Evolutionary conservation across 2,113 vertebrate species (phyloP).

Genomic region (Calyptomena viridis): DNA sequence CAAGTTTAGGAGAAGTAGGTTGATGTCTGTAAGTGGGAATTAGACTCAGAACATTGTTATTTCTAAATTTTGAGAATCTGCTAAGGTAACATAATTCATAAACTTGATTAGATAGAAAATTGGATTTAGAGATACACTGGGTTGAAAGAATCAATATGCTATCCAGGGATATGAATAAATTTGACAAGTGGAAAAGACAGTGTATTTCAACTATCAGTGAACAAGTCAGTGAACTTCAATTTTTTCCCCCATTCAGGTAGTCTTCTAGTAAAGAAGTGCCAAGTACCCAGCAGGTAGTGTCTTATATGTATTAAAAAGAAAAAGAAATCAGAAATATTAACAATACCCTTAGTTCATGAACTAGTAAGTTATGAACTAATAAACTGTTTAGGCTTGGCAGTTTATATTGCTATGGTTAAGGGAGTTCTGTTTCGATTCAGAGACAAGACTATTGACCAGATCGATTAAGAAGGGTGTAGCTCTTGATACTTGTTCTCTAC

Average conservation of each 20-base stretch:
- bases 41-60: neutral
- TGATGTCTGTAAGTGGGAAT: neutral
- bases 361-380: neutral
- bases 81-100: neutral
- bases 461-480: neutral
- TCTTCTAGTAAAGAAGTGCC: neutral
- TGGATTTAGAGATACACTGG: fast-evolving
- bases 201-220: neutral
- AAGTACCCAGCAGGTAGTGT: neutral
- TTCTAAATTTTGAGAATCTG: neutral
- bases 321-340: neutral
- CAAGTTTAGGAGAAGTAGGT: neutral
- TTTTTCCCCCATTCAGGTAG: neutral
- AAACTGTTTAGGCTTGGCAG: neutral
- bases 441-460: neutral
- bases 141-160: neutral
- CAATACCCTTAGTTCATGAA: neutral
- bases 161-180: neutral
- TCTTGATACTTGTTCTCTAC: neutral
- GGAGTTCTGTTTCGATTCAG: neutral
- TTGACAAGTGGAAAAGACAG: neutral
- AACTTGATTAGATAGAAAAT: neutral
- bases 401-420: neutral
- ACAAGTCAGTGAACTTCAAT: neutral
- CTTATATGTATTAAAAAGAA: neutral